phyloP scores from a whole-genome alignment of 2,888 invertebrate genomes.

The Scrobipalpa costella region DNA sequence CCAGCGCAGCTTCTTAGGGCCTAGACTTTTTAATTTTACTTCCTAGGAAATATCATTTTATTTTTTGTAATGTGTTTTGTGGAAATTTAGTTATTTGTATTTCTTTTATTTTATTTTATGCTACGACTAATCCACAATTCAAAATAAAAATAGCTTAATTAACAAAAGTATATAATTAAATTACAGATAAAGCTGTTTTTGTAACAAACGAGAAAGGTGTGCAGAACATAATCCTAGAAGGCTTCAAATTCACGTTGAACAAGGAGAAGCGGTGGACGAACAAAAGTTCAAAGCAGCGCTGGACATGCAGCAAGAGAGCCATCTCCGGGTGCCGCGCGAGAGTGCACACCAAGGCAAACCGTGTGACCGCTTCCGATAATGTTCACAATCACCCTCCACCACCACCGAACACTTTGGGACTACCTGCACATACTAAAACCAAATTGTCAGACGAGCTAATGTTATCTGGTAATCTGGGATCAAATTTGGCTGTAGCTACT shows the following conservation, averaged over 20 bases:
- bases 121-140: too few species aligned
- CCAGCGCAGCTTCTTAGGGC: too few species aligned
- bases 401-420: background rate
- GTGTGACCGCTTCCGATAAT: background rate
- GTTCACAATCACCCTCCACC: background rate
- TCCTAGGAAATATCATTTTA: too few species aligned
- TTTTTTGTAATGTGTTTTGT: too few species aligned
- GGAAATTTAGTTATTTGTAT: too few species aligned
- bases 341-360: background rate
- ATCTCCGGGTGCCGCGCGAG: background rate
- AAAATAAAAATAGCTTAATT: background rate
- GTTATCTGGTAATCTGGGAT: too few species aligned
- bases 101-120: too few species aligned
- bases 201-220: background rate
- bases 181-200: background rate
- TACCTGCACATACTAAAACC: background rate
- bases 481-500: too few species aligned
- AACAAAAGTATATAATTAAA: background rate
- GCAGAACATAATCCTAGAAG: background rate
- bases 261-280: conserved; percentile 1
- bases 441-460: too few species aligned
- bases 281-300: background rate
- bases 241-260: too few species aligned
- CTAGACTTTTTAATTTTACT: too few species aligned
- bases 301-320: conserved; percentile 1